Conservation (phyloP, 2,888 invertebrate genomes). For the Heteropelma amictum region DNA sequence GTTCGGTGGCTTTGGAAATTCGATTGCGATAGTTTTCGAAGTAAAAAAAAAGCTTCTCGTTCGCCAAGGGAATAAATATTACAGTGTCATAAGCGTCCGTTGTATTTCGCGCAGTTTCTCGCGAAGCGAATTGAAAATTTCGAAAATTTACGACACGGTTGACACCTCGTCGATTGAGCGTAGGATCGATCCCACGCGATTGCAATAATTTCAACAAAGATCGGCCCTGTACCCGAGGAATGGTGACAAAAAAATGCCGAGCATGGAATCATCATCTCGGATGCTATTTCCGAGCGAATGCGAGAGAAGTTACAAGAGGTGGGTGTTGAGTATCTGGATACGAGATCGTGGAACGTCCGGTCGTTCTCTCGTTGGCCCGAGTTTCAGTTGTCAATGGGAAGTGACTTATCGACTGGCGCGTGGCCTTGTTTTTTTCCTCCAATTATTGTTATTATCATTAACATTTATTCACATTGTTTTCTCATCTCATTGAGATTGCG, state of each 20-base stretch:
- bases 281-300: constrained; percentile 33
- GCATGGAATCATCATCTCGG: constrained; percentile 7
- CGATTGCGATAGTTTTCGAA: too few relatives aligned
- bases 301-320: constrained; percentile 23
- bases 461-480: constrained; percentile 26
- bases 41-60: too few relatives aligned
- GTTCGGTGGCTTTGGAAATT: too few relatives aligned
- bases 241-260: not conserved
- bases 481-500: constrained; percentile 29
- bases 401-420: constrained; percentile 73
- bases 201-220: not conserved
- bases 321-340: constrained; percentile 65
- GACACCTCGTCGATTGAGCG: too few relatives aligned
- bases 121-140: not conserved
- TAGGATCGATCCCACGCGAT: not conserved
- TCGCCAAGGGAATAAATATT: not conserved
- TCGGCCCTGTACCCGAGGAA: too few relatives aligned
- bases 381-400: constrained; percentile 75
- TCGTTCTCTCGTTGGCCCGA: constrained; percentile 62
- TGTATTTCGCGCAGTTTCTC: not conserved
- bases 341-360: constrained; percentile 73
- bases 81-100: not conserved
- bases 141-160: too few relatives aligned
- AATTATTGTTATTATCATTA: constrained; percentile 24
- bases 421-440: constrained; percentile 61